These are phyloP conservation scores for Phyllotreta cruciferae DNA, from an alignment of 2,888 invertebrate genomes.

Conservation along the genomic window DNA sequence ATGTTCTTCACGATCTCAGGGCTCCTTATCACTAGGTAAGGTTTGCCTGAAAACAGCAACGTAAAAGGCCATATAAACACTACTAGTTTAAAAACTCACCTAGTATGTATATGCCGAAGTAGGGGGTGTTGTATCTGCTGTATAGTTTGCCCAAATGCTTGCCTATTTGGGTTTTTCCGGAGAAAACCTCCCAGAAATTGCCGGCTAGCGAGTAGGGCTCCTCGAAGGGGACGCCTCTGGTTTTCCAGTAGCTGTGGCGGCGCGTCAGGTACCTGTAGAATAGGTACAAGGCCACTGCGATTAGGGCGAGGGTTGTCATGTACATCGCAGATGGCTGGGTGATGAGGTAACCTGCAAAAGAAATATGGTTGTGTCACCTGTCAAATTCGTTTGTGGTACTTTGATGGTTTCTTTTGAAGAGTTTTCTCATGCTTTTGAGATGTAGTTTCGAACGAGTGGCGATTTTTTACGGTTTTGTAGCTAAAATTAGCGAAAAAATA, in stretches of 20 bases:
- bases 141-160: slow-evolving; percentile 55
- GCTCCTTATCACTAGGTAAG: slow-evolving; percentile 59
- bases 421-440: too few relatives aligned
- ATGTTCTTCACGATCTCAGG: slow-evolving; percentile 61
- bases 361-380: too few relatives aligned
- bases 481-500: too few relatives aligned
- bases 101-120: slow-evolving; percentile 61
- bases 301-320: slow-evolving; percentile 29
- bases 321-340: too few relatives aligned
- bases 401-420: too few relatives aligned
- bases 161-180: slow-evolving; percentile 53
- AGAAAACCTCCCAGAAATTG: slow-evolving; percentile 48
- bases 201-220: slow-evolving; percentile 47
- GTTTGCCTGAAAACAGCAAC: slow-evolving; percentile 53
- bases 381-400: too few relatives aligned
- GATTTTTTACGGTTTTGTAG: too few relatives aligned
- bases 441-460: too few relatives aligned
- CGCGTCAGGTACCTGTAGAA: slow-evolving; percentile 43
- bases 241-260: slow-evolving; percentile 48
- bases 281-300: slow-evolving; percentile 36
- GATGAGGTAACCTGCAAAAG: too few relatives aligned
- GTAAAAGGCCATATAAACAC: too few relatives aligned
- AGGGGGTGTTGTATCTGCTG: slow-evolving; percentile 50
- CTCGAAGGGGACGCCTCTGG: slow-evolving; percentile 45
- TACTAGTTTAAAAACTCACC: too few relatives aligned